A percentile compares a stretch with the other conserved stretches of the same genome.
phyloP scores from a whole-genome alignment of 2,113 vertebrate species.

The Eurystomus gularis region DNA sequence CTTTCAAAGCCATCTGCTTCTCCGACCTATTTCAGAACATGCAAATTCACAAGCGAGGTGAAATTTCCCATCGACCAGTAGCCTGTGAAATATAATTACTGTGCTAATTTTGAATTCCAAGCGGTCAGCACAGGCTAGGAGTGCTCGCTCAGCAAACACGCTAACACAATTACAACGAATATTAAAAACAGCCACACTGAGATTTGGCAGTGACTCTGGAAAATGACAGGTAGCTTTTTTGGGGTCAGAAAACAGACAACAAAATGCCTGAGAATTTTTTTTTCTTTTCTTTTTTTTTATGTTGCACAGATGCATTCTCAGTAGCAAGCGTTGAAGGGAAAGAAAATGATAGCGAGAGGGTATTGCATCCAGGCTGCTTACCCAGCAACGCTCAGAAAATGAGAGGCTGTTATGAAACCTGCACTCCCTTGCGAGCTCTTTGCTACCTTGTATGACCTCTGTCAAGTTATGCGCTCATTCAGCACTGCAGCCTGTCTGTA shows the following conservation, averaged over 20 bases:
- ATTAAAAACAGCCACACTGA: background rate
- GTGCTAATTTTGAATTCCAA: slow-evolving; percentile 73
- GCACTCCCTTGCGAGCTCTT: background rate
- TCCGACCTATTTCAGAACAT: slow-evolving; percentile 66
- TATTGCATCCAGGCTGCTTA: background rate
- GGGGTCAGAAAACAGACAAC: slow-evolving; percentile 8
- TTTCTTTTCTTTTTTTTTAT: background rate
- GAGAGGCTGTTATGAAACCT: slow-evolving; percentile 22
- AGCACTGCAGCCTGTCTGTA: slow-evolving; percentile 8
- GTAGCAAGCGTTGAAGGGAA: background rate
- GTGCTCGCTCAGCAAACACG: slow-evolving; percentile 11
- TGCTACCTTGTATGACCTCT: slow-evolving; percentile 62
- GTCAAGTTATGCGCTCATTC: background rate
- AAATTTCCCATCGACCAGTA: slow-evolving; percentile 61
- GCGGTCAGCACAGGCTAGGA: slow-evolving; percentile 55
- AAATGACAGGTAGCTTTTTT: slow-evolving; percentile 18
- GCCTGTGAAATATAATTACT: slow-evolving; percentile 72
- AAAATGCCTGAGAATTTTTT: background rate
- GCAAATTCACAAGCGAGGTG: slow-evolving; percentile 59
- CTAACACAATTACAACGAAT: background rate
- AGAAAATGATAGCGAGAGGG: background rate
- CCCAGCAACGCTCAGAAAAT: background rate
- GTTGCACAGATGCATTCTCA: background rate
- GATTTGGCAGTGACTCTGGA: background rate
- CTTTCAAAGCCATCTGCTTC: slow-evolving; percentile 73